A percentile compares a stretch with the other conserved stretches of the same genome.
phyloP scores from a whole-genome alignment of 2,888 invertebrate genomes.

The Orchestes rusci region DNA sequence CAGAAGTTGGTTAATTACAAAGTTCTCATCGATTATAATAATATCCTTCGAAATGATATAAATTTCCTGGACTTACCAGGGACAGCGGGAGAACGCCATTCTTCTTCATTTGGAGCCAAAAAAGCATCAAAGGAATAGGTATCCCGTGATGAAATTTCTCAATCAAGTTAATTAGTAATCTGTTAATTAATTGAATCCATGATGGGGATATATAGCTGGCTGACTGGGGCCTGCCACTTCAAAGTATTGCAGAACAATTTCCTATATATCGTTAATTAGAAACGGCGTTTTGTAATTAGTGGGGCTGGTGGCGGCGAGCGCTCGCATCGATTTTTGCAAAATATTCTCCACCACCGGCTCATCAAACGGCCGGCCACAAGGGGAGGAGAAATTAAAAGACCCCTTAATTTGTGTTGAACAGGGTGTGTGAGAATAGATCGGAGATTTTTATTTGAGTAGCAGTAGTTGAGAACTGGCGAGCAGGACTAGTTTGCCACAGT shows the following conservation, averaged over 20 bases:
- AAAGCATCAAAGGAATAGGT: constrained; percentile 35
- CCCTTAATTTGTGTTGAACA: constrained; percentile 16
- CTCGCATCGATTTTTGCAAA: constrained; percentile 36
- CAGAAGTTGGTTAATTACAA: too few relatives aligned
- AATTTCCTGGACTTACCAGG: too few relatives aligned
- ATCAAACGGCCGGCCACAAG: constrained; percentile 17
- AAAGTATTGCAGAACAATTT: constrained; percentile 46
- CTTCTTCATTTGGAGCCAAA: too few relatives aligned
- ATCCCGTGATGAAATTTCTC: constrained; percentile 37
- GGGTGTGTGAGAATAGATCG: too few relatives aligned
- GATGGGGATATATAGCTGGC: constrained; percentile 34
- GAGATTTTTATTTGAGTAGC: too few relatives aligned
- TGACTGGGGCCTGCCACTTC: constrained; percentile 38
- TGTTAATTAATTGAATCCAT: constrained; percentile 45
- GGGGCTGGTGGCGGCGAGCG: constrained; percentile 35
- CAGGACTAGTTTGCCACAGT: too few relatives aligned
- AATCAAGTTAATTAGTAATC: constrained; percentile 44
- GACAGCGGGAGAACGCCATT: too few relatives aligned
- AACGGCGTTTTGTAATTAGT: constrained; percentile 43
- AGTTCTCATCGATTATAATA: too few relatives aligned
- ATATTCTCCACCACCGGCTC: constrained; percentile 15
- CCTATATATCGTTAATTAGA: constrained; percentile 46
- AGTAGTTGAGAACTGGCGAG: too few relatives aligned
- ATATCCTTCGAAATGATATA: too few relatives aligned
- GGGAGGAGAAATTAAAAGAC: constrained; percentile 15